Conservation (phyloP, 2,797 vertebrate species). For the Siniperca obscura region DNA sequence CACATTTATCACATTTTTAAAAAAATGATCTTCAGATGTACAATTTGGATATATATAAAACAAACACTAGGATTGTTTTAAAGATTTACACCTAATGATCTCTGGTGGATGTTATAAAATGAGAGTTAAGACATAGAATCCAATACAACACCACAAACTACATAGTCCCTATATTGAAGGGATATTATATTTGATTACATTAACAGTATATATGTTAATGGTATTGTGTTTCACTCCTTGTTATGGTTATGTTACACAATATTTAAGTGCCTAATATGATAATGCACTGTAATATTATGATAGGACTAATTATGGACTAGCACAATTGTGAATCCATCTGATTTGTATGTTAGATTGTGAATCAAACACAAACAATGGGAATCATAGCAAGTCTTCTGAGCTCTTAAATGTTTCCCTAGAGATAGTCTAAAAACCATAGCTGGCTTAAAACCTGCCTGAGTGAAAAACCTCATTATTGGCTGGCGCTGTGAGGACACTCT, state of each 20-base stretch:
- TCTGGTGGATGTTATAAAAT: background rate
- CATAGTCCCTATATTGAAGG: background rate
- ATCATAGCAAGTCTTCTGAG: slow-evolving; percentile 39
- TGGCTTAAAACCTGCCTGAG: slow-evolving; percentile 64
- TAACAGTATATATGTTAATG: background rate
- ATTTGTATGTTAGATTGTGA: slow-evolving; percentile 29
- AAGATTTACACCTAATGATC: no score
- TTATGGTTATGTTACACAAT: background rate
- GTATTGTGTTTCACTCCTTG: background rate
- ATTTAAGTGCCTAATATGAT: background rate
- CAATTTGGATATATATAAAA: no score
- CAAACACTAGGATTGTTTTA: background rate
- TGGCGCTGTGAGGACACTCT: slow-evolving; percentile 65
- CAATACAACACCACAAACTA: background rate
- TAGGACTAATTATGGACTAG: slow-evolving; percentile 19
- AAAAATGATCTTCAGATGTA: background rate
- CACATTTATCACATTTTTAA: no score
- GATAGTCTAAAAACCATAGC: slow-evolving; percentile 60
- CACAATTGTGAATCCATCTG: slow-evolving; percentile 14
- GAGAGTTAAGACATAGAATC: background rate
- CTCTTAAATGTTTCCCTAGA: slow-evolving; percentile 54
- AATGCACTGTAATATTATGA: slow-evolving; percentile 7
- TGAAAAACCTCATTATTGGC: slow-evolving; percentile 72
- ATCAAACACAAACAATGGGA: slow-evolving; percentile 52
- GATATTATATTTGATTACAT: background rate